Evolutionary conservation across 2,113 vertebrate genomes (phyloP).

Genomic region (Phodopus roborovskii): DNA sequence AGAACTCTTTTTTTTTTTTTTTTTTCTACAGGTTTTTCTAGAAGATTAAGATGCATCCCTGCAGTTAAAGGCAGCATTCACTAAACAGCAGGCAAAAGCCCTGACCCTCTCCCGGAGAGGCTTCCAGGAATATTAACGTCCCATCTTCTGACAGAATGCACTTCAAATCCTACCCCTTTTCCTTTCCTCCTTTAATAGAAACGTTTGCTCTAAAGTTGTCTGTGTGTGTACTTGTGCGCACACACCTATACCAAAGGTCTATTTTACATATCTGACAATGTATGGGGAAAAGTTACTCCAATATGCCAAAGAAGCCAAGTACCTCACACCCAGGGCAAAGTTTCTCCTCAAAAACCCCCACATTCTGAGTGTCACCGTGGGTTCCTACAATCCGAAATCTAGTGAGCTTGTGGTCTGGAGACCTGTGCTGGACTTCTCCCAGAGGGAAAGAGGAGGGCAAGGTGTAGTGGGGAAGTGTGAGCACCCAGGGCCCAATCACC

Average conservation of each 20-base stretch:
- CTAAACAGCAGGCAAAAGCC: neutral
- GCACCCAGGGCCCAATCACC: neutral
- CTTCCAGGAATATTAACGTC: neutral
- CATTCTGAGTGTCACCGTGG: neutral
- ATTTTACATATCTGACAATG: neutral
- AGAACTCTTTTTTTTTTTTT: too few species aligned
- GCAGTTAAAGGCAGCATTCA: neutral
- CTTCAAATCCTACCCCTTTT: neutral
- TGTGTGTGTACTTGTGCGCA: rapidly evolving
- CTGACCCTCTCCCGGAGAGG: neutral
- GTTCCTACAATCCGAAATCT: neutral
- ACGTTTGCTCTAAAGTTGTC: neutral
- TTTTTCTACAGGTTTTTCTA: conserved; percentile 63
- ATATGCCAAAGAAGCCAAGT: neutral
- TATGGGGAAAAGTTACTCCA: neutral
- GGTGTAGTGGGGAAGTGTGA: neutral
- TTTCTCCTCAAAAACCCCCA: neutral
- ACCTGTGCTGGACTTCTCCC: neutral
- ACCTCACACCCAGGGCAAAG: neutral
- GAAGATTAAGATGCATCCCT: neutral
- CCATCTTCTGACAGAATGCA: neutral
- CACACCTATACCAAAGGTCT: neutral
- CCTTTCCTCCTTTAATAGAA: neutral
- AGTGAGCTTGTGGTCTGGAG: neutral
- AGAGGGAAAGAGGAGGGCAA: neutral